Conservation (phyloP, 2,113 vertebrate species). For the Anser cygnoides region DNA sequence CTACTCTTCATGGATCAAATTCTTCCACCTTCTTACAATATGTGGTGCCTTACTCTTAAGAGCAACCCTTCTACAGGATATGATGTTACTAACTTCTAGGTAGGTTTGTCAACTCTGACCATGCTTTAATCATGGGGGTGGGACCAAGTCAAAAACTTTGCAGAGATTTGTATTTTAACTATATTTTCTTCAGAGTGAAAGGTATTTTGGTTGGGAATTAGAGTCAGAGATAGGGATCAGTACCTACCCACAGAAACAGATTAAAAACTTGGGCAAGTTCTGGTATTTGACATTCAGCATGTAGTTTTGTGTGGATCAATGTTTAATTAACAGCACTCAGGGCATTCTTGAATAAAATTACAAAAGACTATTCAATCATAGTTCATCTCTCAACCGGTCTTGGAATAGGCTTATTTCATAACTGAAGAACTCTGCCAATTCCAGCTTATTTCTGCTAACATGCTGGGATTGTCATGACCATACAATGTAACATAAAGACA, state of each 20-base stretch:
- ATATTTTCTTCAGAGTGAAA: background rate
- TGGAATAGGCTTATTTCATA: constrained; percentile 24
- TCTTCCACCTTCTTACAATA: background rate
- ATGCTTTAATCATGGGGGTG: background rate
- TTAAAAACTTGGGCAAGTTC: background rate
- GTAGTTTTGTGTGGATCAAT: background rate
- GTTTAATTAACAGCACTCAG: background rate
- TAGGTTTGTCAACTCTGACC: background rate
- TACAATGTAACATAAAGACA: constrained; percentile 34
- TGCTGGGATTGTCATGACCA: constrained; percentile 28
- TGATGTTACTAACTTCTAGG: background rate
- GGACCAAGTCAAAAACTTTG: background rate
- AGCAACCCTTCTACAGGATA: background rate
- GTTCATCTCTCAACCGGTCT: background rate
- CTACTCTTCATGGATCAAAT: background rate
- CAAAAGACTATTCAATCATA: constrained; percentile 8
- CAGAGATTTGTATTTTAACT: background rate
- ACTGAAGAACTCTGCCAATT: constrained; percentile 1
- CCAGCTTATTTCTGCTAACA: constrained; percentile 16
- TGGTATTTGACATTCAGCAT: background rate
- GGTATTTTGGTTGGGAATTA: background rate
- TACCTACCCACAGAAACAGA: background rate
- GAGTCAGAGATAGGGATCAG: background rate
- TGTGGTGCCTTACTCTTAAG: background rate
- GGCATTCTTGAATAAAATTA: background rate